These are phyloP conservation scores for Corvus moneduloides DNA, from an alignment of 2,113 vertebrate genomes.

Conservation along the genomic window DNA sequence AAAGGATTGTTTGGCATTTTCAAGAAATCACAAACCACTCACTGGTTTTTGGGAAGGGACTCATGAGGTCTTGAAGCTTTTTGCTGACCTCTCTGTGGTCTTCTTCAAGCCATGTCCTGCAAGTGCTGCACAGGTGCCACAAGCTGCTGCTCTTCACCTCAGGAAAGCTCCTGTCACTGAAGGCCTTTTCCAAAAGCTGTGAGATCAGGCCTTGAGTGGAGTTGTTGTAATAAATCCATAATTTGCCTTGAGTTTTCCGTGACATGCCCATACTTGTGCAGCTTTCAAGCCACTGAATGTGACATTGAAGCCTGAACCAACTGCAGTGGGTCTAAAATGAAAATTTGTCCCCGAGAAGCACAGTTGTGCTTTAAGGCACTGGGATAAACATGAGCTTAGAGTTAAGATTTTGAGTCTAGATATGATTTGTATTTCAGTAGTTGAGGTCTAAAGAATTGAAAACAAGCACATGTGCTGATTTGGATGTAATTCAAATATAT, in stretches of 20 bases:
- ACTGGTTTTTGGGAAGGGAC: not conserved
- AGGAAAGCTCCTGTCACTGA: not conserved
- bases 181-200: not conserved
- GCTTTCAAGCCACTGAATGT: not conserved
- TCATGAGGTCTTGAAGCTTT: not conserved
- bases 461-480: conserved; percentile 12
- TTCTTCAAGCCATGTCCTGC: not conserved
- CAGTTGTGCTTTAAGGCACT: not conserved
- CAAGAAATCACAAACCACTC: not conserved
- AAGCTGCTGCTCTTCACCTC: not conserved
- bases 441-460: not conserved
- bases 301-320: not conserved
- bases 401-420: not conserved
- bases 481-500: not conserved
- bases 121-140: not conserved
- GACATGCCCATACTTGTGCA: not conserved
- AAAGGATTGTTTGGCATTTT: not conserved
- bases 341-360: not conserved
- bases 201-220: not conserved
- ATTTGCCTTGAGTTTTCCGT: not conserved
- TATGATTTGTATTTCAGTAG: not conserved
- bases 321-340: not conserved
- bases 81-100: not conserved
- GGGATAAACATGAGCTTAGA: not conserved
- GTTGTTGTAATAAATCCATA: not conserved